Percentiles rank a stretch among this genome's conserved stretches.
Evolutionary conservation across 2,888 invertebrate species (phyloP).

Genomic region (Erebia aethiops): DNA sequence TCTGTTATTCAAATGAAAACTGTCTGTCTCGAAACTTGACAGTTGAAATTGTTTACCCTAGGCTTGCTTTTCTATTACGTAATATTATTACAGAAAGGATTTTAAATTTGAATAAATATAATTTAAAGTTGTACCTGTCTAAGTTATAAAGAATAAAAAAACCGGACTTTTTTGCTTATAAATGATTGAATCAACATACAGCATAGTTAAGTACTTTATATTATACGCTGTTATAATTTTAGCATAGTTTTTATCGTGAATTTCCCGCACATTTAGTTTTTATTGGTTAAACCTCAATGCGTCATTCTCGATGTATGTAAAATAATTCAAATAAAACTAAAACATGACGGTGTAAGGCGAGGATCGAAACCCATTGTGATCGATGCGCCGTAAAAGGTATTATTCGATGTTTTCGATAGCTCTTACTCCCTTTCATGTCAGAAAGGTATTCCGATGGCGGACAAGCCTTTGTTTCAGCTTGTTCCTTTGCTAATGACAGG

Average conservation of each 20-base stretch:
- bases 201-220: background rate
- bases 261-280: background rate
- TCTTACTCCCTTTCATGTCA: slow-evolving; percentile 52
- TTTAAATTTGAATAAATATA: too few species aligned
- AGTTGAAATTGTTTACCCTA: too few species aligned
- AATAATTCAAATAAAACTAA: slow-evolving; percentile 8
- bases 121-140: too few species aligned
- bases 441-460: slow-evolving; percentile 58
- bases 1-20: too few species aligned
- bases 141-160: too few species aligned
- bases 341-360: slow-evolving; percentile 49
- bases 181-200: background rate
- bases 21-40: too few species aligned
- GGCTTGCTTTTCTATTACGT: too few species aligned
- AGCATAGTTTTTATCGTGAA: background rate
- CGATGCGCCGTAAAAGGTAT: slow-evolving; percentile 60
- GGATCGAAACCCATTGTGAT: slow-evolving; percentile 49
- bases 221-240: background rate
- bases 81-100: too few species aligned
- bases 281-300: background rate
- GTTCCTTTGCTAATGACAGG: slow-evolving; percentile 37
- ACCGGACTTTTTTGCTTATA: too few species aligned
- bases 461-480: slow-evolving; percentile 38
- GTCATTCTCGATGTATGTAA: slow-evolving; percentile 2
- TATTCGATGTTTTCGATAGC: slow-evolving; percentile 64